phyloP scores from a whole-genome alignment of 2,888 invertebrate species.

The Morpho helenor region DNA sequence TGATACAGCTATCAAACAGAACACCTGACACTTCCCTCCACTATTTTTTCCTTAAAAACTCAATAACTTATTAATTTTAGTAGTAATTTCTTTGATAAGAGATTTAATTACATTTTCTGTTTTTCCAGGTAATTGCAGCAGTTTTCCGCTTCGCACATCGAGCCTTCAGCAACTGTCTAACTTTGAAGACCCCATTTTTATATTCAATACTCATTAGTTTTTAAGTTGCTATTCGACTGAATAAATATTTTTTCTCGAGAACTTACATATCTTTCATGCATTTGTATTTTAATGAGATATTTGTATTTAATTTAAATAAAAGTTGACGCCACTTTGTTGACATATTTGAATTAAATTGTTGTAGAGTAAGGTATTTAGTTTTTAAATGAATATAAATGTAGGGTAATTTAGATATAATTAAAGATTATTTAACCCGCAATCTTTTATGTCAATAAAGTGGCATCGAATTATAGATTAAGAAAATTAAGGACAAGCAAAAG shows the following conservation, averaged over 20 bases:
- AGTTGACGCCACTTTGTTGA: constrained; percentile 36
- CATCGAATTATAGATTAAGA: constrained; percentile 43
- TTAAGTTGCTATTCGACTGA: constrained; percentile 61
- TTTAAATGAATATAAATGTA: constrained; percentile 12
- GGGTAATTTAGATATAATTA: constrained; percentile 16
- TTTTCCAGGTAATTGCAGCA: constrained; percentile 52
- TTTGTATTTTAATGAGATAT: constrained; percentile 58
- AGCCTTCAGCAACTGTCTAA: constrained; percentile 27
- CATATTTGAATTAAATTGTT: constrained; percentile 22
- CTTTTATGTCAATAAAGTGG: constrained; percentile 38
- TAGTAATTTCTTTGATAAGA: not conserved
- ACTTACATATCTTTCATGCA: constrained; percentile 63
- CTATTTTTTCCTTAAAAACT: no score
- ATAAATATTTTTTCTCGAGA: constrained; percentile 42
- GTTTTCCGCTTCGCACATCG: constrained; percentile 47
- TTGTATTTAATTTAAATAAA: constrained; percentile 35
- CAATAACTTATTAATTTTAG: not conserved
- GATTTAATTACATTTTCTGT: constrained; percentile 23
- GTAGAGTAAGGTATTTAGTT: constrained; percentile 11
- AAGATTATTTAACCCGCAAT: constrained; percentile 16
- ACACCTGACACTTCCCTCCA: no score
- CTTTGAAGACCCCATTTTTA: constrained; percentile 25
- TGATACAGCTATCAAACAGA: no score
- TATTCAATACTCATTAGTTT: constrained; percentile 64
- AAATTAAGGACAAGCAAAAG: constrained; percentile 67